Base-by-base conservation (phyloP, 2,888 invertebrate genomes). In the Tromatobia lineatoria region DNA sequence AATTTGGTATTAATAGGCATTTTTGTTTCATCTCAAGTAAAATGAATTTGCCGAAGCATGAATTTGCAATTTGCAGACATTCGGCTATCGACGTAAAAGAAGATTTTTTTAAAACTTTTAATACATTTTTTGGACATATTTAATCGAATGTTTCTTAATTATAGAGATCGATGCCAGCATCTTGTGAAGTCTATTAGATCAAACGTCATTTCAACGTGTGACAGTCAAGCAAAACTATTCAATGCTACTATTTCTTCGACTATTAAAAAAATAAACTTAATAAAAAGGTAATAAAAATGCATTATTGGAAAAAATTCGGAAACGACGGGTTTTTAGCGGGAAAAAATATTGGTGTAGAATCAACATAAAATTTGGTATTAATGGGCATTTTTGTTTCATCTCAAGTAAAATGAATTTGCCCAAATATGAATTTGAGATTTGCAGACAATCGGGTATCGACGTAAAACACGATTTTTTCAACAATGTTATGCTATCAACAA, bases 111-210 rank as follows among this genome's bases (percentile, higher is more conserved):
- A 2, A 0, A 25, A 25, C 1, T 20, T 7, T 57, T 25, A 25
- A 25, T 57, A 25, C 11, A 10, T 57, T 57, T 13, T 25, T 10
- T 13, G 57, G 7, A 8, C 2, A 7, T 54, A 20, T 4, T 11
- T 7, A 6, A 8, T 54, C 10, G 11, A 13, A 23, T 11, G 11
- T 3, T n/a, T n/a, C n/a, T n/a, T n/a, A n/a, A n/a, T n/a, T n/a
- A n/a, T n/a, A 57, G 47, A 79, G n/a, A 20, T 45, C 38, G 69
- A 42, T n/a, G 57, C 34, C 15, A n/a, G 29, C 45, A 59, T n/a
- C 59, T 73, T 69, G 77, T 70, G 50, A 74, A 78, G 78, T 76
- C 47, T 78, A 78, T 81, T 69, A 54, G 52, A 69, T 75, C 47
- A 77, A 64, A 64, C 71, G 76, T 59, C 76, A 67, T 78, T 78